Percentiles rank a stretch among this genome's conserved stretches.
phyloP scores from a whole-genome alignment of 2,888 invertebrate species.

The Zygothrica quintamaculata region DNA sequence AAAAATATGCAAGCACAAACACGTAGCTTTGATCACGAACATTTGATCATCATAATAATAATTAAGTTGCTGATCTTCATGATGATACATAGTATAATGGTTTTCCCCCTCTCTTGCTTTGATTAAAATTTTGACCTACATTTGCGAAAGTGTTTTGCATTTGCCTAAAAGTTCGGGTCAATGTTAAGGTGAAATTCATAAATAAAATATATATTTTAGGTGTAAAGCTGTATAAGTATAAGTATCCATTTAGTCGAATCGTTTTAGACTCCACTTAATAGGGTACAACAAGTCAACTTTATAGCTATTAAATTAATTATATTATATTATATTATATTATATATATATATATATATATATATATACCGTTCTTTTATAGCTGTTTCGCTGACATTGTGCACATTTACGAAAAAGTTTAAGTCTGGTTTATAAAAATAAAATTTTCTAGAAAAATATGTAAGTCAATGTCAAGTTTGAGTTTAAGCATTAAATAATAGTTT shows the following conservation, averaged over 20 bases:
- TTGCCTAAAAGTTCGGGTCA: conserved; percentile 58
- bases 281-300: conserved; percentile 1
- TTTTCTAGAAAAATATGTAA: conserved; percentile 50
- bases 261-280: neutral
- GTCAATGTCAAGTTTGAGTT: conserved; percentile 72
- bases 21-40: conserved; percentile 53
- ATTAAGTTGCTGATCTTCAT: conserved; percentile 1
- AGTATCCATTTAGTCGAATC: neutral
- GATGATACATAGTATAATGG: conserved; percentile 6
- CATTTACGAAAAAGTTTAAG: conserved; percentile 21
- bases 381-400: neutral
- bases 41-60: conserved; percentile 5
- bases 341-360: no score
- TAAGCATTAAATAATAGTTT: conserved; percentile 41
- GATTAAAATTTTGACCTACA: conserved; percentile 52
- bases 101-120: conserved; percentile 37
- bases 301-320: conserved; percentile 11
- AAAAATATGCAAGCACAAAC: conserved; percentile 63
- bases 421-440: conserved; percentile 9
- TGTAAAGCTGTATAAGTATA: neutral
- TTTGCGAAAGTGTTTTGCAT: conserved; percentile 38
- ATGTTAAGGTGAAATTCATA: conserved; percentile 65
- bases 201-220: conserved; percentile 15
- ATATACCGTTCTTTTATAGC: conserved; percentile 38
- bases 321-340: no score